Evolutionary conservation across 1,140 invertebrate species (phyloP), one percentile per base, ranked within the genome.

Genomic region (Drosophila lacteicornis): DNA sequence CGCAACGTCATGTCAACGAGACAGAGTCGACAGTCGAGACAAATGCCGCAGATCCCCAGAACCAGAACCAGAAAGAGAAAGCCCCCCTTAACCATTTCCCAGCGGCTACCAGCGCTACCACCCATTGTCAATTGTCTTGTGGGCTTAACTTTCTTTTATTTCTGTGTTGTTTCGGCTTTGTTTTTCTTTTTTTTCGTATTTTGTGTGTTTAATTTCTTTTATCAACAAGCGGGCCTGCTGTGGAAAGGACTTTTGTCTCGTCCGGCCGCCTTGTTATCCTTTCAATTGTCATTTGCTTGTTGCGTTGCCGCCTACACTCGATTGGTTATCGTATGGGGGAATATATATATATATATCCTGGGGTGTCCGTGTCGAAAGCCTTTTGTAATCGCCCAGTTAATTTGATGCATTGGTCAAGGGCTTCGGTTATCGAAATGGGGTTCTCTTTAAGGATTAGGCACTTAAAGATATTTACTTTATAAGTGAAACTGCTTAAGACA

Each of bases 1-100:
- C 80, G 78, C 85, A 80, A 81, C 80, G 84, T 88, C 84, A 88
- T 88, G 84, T 88, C 84, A 88, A 88, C 84, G 69, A 88, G 84
- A 88, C 53, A 55, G 53, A 55, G 53, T 55, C 53, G 53, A 55
- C 84, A 88, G 86, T 90, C 84, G 70, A 84, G 85, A 90, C 85
- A 81, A 87, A 80, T 84, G 84, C 85, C 81, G 33, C 76, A 79
- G 61, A 58, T 66, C 57, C 74, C 66, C 70, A 57, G 51, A 36
- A 38, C 66, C 70, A 57, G 51, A 36, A 38, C 61, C 68, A 25
- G 38, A 45, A 45, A 8, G 56, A 36, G 22, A 71, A 27, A 33
- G 27, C 43, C 49, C n/a, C 27, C 50, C 12, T 42, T 15, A 61
- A 25, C 73, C 53, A 59, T 49, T 75, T 55, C 12, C 5, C 11